Conservation (phyloP, 2,113 vertebrate genomes). For the Trinectes maculatus region DNA sequence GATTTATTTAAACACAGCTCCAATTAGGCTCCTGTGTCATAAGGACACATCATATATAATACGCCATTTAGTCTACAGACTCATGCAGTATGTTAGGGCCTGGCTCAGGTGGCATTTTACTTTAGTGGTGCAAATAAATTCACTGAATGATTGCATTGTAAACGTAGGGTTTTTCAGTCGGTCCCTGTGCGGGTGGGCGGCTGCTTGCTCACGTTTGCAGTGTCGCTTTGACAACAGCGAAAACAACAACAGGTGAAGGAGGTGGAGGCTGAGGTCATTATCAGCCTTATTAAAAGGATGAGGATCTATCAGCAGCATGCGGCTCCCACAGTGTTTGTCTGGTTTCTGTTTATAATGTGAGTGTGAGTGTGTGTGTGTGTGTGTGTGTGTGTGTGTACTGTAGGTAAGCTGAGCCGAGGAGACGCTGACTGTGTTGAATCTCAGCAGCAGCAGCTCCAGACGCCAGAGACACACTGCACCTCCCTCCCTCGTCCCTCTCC, state of each 20-base stretch:
- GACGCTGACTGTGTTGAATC: slow-evolving; percentile 84
- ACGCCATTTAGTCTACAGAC: too few relatives aligned
- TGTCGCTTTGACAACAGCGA: not conserved
- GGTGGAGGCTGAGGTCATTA: slow-evolving; percentile 25
- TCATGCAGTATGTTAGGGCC: too few relatives aligned
- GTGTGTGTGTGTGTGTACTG: slow-evolving; percentile 34
- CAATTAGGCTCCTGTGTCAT: too few relatives aligned
- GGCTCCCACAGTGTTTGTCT: slow-evolving; percentile 44
- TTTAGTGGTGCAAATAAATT: too few relatives aligned
- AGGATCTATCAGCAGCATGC: slow-evolving; percentile 26
- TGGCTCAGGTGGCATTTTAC: too few relatives aligned
- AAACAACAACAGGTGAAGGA: slow-evolving; percentile 22
- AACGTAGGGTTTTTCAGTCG: too few relatives aligned
- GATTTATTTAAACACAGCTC: too few relatives aligned
- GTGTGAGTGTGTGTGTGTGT: slow-evolving; percentile 57
- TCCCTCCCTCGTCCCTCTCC: slow-evolving; percentile 38
- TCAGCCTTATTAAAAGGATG: slow-evolving; percentile 48
- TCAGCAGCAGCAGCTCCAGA: slow-evolving; percentile 79
- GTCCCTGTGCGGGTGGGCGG: not conserved
- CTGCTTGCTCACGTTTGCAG: not conserved
- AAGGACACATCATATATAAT: too few relatives aligned
- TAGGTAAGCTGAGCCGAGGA: slow-evolving; percentile 81
- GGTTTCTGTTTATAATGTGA: slow-evolving; percentile 40
- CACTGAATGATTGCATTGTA: not conserved
- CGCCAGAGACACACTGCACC: slow-evolving; percentile 78